A percentile compares a stretch with the other conserved stretches of the same genome.
phyloP scores from a whole-genome alignment of 2,797 vertebrate genomes.

The Scolopax bukidnonensis region DNA sequence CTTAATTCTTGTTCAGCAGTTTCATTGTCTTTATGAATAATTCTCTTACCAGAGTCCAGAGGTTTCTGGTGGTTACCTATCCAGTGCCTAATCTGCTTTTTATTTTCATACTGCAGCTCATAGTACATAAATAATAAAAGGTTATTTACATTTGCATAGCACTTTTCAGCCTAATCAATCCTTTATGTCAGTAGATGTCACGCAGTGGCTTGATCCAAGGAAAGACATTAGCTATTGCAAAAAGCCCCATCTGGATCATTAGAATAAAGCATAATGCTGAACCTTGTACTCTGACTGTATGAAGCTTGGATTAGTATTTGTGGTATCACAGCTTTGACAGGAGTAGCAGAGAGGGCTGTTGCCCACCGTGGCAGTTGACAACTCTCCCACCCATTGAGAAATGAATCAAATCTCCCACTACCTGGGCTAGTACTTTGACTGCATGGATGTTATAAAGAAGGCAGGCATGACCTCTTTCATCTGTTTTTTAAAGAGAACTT shows the following conservation, averaged over 20 bases:
- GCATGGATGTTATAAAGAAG: neutral
- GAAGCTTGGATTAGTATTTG: neutral
- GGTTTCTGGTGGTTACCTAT: neutral
- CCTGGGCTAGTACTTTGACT: neutral
- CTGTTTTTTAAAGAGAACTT: neutral
- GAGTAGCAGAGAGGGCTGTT: neutral
- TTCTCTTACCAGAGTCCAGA: neutral
- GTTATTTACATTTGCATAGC: neutral
- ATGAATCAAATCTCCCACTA: neutral
- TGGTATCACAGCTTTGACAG: neutral
- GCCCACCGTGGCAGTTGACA: neutral
- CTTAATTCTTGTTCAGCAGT: neutral
- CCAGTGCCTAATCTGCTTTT: neutral
- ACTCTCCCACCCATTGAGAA: neutral
- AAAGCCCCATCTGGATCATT: neutral
- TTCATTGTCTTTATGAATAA: neutral
- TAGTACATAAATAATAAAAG: neutral
- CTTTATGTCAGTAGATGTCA: neutral
- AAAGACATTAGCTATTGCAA: neutral
- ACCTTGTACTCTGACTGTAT: neutral
- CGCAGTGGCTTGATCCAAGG: neutral
- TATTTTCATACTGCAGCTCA: neutral
- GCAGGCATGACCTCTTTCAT: neutral
- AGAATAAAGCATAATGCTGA: neutral
- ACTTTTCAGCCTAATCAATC: neutral